Base-by-base conservation (phyloP, 1,140 invertebrate species). In the Bombus breviceps region DNA sequence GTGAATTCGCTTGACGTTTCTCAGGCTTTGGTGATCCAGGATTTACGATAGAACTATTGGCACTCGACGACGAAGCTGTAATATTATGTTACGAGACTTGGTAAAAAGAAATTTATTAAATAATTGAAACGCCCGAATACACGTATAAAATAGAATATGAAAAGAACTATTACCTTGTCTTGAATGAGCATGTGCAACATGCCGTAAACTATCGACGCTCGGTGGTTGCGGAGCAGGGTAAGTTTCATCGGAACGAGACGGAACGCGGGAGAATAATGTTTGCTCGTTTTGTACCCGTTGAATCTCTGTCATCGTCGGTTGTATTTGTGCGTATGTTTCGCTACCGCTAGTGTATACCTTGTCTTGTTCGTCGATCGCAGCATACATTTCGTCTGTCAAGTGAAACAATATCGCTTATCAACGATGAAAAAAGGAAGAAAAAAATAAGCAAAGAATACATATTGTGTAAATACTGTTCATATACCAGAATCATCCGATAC, bases 321-420 rank as follows among this genome's bases (percentile, higher is more conserved):
- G 97, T 89, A 98, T 98, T 94, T 98, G 97, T 69, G 98, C 98
- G 94, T 98, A 98, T 8, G 98, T 98, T 93, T 98, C 98, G 83
- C 97, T 98, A n/a, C 97, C 98, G 91, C 97, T 97, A 0, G 96
- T 97, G 83, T 97, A 97, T 10, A 97, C 94, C 88, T 96, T 97
- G 72, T 96, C 96, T 82, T 97, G 97, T 91, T 98, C 98, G 88
- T 98, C 97, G 82, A 98, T 98, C 8, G 98, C 98, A 3, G 98
- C 98, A 94, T 98, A 98, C 96, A 98, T 98, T 95, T 98, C 98
- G 94, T 98, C 98, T 97, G 91, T 86, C 88, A 92, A 91, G 89
- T 89, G 90, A 91, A 86, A 80, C 0, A 57, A 47, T 18, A 34
- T 25, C 28, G 12, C 59, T 34, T 6, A 2, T 73, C 32, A 90